A percentile compares a stretch with the other conserved stretches of the same genome.
These are phyloP conservation scores for Dusona sp. DNA, from an alignment of 2,888 invertebrate species.

Conservation along the genomic window DNA sequence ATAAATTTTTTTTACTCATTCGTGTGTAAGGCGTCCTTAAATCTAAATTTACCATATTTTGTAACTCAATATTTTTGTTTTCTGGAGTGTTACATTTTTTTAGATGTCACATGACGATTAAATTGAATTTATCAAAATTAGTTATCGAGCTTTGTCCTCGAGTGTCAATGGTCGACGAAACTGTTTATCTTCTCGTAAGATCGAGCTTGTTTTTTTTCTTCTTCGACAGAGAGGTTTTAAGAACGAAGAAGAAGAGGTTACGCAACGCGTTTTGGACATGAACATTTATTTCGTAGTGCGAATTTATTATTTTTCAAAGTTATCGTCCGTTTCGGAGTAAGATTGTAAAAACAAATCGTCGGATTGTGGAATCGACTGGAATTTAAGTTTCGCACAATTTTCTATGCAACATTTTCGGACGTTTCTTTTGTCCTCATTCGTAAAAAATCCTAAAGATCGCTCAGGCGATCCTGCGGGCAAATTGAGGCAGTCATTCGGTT, in stretches of 20 bases:
- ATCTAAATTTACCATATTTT: too few relatives aligned
- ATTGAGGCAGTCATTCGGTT: background rate
- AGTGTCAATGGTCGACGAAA: background rate
- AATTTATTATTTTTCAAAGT: constrained; percentile 1
- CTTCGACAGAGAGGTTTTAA: background rate
- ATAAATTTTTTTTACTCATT: too few relatives aligned
- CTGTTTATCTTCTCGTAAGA: too few relatives aligned
- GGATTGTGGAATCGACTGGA: background rate
- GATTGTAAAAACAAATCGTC: constrained; percentile 53
- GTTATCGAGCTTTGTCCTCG: background rate
- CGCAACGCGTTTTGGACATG: background rate
- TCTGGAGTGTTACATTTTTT: too few relatives aligned
- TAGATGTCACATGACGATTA: background rate
- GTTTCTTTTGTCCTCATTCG: background rate
- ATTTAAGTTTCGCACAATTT: constrained; percentile 7
- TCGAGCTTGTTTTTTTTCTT: background rate
- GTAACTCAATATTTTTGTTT: too few relatives aligned
- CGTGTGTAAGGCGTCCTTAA: too few relatives aligned
- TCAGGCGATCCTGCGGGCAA: background rate
- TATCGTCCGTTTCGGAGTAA: constrained; percentile 41
- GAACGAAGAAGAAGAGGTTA: background rate
- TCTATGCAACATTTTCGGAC: constrained; percentile 12
- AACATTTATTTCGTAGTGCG: background rate
- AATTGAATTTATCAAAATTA: background rate
- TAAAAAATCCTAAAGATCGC: background rate